Conservation (phyloP, 2,113 vertebrate genomes). For the Aphelocoma coerulescens region DNA sequence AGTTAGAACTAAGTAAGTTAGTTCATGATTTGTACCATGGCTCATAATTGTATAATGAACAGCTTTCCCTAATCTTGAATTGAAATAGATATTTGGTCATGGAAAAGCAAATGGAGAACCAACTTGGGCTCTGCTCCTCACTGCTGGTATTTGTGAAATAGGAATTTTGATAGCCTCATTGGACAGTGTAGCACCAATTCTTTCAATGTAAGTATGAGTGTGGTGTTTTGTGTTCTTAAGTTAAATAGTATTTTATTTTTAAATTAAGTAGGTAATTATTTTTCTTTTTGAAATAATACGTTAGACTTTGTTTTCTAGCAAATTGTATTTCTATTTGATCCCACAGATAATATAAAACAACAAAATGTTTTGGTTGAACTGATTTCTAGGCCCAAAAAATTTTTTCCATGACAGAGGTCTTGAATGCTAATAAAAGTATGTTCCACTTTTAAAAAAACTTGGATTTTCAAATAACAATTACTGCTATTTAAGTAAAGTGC, state of each 20-base stretch:
- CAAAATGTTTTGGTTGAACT: background rate
- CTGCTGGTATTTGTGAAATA: constrained; percentile 89
- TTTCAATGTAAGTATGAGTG: constrained; percentile 86
- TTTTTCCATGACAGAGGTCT: background rate
- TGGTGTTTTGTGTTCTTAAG: background rate
- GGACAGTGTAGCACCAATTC: constrained; percentile 93
- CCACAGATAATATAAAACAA: background rate
- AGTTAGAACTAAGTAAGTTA: too few species aligned
- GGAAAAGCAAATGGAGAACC: constrained; percentile 95
- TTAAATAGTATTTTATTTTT: background rate
- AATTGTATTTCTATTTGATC: background rate
- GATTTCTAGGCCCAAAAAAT: background rate
- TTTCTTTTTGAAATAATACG: background rate
- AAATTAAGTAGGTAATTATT: background rate
- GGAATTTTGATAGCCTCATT: constrained; percentile 95
- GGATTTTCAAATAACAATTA: too few species aligned
- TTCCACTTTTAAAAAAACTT: background rate
- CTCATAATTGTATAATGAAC: background rate
- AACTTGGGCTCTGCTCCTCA: constrained; percentile 93
- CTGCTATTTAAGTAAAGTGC: too few species aligned
- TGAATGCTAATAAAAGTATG: background rate
- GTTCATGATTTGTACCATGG: background rate
- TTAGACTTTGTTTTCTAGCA: background rate
- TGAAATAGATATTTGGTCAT: constrained; percentile 87
- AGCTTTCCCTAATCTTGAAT: background rate